phyloP scores from a whole-genome alignment of 2,113 vertebrate species.

The Erythrocebus patas region DNA sequence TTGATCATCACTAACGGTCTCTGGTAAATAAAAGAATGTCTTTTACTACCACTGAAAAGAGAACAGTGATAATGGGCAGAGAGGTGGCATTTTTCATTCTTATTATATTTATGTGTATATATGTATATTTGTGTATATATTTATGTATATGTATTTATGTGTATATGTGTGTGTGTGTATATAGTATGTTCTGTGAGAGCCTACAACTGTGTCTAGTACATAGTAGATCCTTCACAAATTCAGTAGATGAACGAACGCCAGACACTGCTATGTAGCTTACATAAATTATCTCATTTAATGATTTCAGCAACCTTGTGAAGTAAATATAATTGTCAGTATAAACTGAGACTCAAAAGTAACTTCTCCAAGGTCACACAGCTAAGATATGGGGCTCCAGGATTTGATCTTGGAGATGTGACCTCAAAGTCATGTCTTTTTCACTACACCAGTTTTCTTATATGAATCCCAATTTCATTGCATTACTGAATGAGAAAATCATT shows the following conservation, averaged over 20 bases:
- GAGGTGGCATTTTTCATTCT: not conserved
- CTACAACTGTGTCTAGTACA: not conserved
- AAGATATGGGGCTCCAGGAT: not conserved
- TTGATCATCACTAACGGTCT: not conserved
- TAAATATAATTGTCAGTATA: not conserved
- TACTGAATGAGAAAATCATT: conserved; percentile 16
- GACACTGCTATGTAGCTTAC: not conserved
- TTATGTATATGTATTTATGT: too few species aligned
- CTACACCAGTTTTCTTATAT: not conserved
- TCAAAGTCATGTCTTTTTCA: not conserved
- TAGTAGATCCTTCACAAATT: not conserved
- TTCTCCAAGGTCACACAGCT: not conserved
- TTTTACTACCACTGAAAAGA: not conserved
- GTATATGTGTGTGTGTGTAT: not conserved
- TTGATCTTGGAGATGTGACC: not conserved
- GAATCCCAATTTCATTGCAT: not conserved
- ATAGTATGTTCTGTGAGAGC: not conserved
- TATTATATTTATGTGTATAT: not conserved
- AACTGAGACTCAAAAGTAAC: not conserved
- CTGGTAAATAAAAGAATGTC: not conserved
- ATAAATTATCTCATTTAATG: not conserved
- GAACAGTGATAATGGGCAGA: not conserved
- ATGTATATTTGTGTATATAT: not conserved
- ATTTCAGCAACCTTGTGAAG: not conserved
- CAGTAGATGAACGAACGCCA: not conserved